Conservation (phyloP, 2,888 invertebrate species). For the Ashinkailepas kermadecensis region DNA sequence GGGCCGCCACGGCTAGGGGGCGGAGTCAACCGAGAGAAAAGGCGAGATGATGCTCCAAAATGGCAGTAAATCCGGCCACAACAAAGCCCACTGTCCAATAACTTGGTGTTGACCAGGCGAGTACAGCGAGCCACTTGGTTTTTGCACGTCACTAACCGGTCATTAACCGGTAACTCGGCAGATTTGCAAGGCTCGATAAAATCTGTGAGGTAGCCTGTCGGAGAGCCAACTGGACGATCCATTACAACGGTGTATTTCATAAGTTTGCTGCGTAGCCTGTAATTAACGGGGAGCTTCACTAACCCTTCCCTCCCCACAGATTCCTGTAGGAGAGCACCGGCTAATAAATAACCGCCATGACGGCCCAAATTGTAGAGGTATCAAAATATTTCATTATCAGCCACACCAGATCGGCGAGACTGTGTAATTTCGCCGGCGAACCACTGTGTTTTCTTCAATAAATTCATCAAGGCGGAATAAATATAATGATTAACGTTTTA, state of each 20-base stretch:
- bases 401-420: background rate
- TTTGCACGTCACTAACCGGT: conserved; percentile 13
- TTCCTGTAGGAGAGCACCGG: background rate
- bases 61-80: conserved; percentile 17
- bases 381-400: conserved; percentile 22
- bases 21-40: background rate
- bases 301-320: background rate
- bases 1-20: background rate
- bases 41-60: conserved; percentile 8
- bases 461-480: conserved; percentile 19
- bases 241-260: conserved; percentile 1
- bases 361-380: conserved; percentile 15
- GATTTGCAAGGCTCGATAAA: conserved; percentile 18
- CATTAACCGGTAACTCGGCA: conserved; percentile 6
- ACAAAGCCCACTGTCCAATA: background rate
- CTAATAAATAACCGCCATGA: background rate
- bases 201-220: conserved; percentile 11
- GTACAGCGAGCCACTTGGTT: background rate
- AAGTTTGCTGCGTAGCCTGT: background rate
- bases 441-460: conserved; percentile 18
- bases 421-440: conserved; percentile 9
- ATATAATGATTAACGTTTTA: conserved; percentile 21
- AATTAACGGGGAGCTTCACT: conserved; percentile 17
- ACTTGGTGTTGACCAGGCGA: background rate
- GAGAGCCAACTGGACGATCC: background rate